Evolutionary conservation across 2,888 invertebrate species (phyloP), one percentile per base, ranked within the genome.

Genomic region (Hyles lineata): DNA sequence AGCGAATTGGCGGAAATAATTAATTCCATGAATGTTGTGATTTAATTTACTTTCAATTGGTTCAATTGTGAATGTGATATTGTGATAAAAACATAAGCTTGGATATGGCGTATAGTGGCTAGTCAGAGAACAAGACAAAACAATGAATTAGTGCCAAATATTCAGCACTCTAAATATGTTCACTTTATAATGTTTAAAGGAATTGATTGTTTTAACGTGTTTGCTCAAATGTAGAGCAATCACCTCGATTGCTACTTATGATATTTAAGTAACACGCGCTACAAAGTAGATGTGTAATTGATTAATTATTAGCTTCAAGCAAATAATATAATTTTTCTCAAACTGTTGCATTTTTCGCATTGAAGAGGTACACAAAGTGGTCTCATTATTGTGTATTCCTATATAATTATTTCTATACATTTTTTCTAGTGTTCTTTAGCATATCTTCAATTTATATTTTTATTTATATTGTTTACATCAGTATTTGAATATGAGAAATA

Each of bases 91-190:
- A 59, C 25, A 21, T 63, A 70, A 70, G 61, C 35, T 70, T 76
- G 71, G 80, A 81, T 80, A 79, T 81, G 80, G 75, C 78, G 78
- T 77, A 77, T 83, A 82, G 82, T 81, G 81, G 84, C 90, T 93
- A 92, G 92, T 92, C 92, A 89, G 81, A 80, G 80, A 83, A 82
- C 85, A 81, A 80, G 80, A 83, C 82, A 23, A 32, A 50, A 79
- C 77, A 79, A 85, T 78, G 79, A 83, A 84, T 79, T 79, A 89
- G 93, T 93, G 93, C 93, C 93, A 92, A 93, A 91, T 83, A 78
- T 78, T 81, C 70, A 74, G 91, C 91, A 90, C 90, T 90, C 76
- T 89, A 89, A 90, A 89, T 73, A 67, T 62, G 77, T 78, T 76
- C 74, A 75, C 59, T 77, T 80, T 73, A 72, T 82, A 79, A 59